Evolutionary conservation across 2,113 vertebrate species (phyloP), one percentile per base, ranked within the genome.

Genomic region (Grammatotria lemairii): DNA sequence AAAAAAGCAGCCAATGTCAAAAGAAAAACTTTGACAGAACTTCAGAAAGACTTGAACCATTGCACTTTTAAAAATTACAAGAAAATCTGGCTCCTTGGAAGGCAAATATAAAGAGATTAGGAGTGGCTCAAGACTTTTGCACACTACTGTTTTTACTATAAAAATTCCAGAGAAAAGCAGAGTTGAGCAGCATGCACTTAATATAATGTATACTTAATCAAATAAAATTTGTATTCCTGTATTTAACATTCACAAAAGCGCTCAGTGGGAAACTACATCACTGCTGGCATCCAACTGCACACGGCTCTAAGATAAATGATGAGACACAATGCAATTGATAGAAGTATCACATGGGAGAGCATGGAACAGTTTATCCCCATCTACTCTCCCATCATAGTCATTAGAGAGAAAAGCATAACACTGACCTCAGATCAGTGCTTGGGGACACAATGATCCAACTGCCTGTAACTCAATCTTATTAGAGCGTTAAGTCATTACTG

Each of bases 401-500:
- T 88, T 80, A 84, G 80, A 93, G 65, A 83, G 70, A 85, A 90
- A 92, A 90, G 84, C 84, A 89, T 81, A 92, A 82, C 86, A 84
- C 89, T 93, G 94, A 94, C 93, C 93, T 90, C 78, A 80, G 91
- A 90, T 94, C 91, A 91, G 91, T 89, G 90, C 93, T 93, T 87
- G 85, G 93, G 93, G 93, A 94, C 89, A 78, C 63, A 38, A 58
- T 85, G 81, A 93, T 93, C 88, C 85, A 90, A 91, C 91, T 92
- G 92, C 87, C 91, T 93, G 94, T 94, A 94, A 95, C 91, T 95
- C 93, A 94, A 95, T 95, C 95, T 95, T 93, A 95, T 94, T 94
- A 95, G 94, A 96, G 94, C 93, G 92, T 95, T 93, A 95, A 95
- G 95, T 96, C 92, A 95, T 96, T 95, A 95, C 91, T 86, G 86